Evolutionary conservation across 2,888 invertebrate species (phyloP).

Genomic region (Eremobia ochroleuca): DNA sequence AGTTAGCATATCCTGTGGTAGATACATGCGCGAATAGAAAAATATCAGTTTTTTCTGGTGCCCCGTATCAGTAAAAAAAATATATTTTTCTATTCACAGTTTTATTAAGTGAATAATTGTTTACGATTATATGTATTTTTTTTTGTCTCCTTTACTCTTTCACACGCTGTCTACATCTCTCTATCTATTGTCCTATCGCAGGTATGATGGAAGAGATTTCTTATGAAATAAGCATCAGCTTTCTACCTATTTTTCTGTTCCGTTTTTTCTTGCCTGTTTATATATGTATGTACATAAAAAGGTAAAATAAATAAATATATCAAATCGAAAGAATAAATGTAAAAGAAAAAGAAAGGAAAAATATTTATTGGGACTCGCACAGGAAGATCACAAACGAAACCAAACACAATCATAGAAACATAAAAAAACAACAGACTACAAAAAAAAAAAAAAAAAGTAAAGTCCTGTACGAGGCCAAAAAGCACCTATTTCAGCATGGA

Average conservation of each 20-base stretch:
- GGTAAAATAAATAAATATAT: too few species aligned
- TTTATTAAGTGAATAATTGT: too few species aligned
- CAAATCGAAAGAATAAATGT: background rate
- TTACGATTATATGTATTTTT: too few species aligned
- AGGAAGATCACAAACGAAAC: background rate
- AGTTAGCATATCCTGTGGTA: background rate
- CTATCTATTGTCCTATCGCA: too few species aligned
- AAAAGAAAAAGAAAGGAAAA: background rate
- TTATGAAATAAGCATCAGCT: too few species aligned
- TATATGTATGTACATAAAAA: too few species aligned
- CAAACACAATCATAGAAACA: background rate
- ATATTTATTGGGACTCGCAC: background rate
- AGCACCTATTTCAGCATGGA: background rate
- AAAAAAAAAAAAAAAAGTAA: too few species aligned
- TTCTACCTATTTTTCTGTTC: too few species aligned
- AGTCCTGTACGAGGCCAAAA: background rate
- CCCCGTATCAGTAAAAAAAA: background rate
- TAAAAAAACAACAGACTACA: background rate
- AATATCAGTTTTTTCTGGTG: background rate
- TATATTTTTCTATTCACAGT: background rate
- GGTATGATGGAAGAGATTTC: too few species aligned
- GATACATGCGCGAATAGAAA: background rate
- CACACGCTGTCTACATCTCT: too few species aligned
- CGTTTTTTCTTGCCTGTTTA: too few species aligned
- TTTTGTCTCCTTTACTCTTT: too few species aligned